Evolutionary conservation across 2,113 vertebrate genomes (phyloP).

Genomic region (Dipodomys spectabilis): DNA sequence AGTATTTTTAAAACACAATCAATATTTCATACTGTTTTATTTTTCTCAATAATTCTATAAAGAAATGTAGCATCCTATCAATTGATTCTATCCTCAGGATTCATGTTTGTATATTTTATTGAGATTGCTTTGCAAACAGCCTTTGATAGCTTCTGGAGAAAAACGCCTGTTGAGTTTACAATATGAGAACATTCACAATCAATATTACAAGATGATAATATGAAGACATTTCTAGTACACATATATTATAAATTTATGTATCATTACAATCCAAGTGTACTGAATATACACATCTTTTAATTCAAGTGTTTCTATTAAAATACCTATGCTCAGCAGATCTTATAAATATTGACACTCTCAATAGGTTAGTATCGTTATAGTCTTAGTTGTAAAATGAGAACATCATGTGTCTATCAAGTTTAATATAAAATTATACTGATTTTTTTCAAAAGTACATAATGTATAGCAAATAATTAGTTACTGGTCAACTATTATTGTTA

Average conservation of each 20-base stretch:
- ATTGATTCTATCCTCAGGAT: slow-evolving; percentile 13
- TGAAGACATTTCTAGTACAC: background rate
- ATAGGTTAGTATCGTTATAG: background rate
- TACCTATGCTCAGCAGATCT: background rate
- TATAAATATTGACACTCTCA: background rate
- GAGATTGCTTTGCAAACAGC: slow-evolving; percentile 47
- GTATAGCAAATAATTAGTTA: background rate
- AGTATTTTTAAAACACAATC: background rate
- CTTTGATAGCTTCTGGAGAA: slow-evolving; percentile 17
- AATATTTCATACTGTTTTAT: slow-evolving; percentile 12
- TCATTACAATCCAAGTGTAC: background rate
- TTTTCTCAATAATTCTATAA: slow-evolving; percentile 25
- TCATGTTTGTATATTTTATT: slow-evolving; percentile 40
- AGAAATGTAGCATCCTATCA: slow-evolving; percentile 50
- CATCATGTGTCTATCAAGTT: background rate
- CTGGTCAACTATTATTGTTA: background rate
- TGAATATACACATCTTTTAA: background rate
- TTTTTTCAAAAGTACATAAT: background rate
- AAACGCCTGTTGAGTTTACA: slow-evolving; percentile 39
- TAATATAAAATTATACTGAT: background rate
- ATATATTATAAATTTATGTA: background rate
- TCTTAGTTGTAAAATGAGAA: slow-evolving; percentile 1
- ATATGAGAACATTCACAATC: background rate
- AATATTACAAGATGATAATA: background rate
- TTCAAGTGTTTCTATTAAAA: background rate